phyloP scores from a whole-genome alignment of 2,888 invertebrate species.

The Hyles lineata region DNA sequence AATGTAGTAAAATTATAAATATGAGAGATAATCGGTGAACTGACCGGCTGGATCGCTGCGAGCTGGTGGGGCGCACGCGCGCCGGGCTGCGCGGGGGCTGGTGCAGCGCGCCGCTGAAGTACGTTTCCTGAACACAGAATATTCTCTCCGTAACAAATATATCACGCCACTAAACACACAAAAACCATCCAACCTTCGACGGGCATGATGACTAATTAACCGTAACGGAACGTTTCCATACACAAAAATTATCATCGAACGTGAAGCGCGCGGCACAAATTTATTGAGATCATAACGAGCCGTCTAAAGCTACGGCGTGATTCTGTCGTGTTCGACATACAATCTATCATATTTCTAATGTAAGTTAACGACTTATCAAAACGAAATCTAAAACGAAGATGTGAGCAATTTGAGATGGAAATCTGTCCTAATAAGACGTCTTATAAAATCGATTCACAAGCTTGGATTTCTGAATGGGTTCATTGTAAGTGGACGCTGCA shows the following conservation, averaged over 20 bases:
- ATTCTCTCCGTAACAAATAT: slow-evolving; percentile 8
- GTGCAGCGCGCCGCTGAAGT: slow-evolving; percentile 91
- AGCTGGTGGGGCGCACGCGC: slow-evolving; percentile 87
- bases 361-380: background rate
- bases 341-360: background rate
- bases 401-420: background rate
- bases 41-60: slow-evolving; percentile 92
- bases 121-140: slow-evolving; percentile 88
- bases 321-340: background rate
- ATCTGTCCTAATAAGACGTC: background rate
- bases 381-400: background rate
- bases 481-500: background rate
- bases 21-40: background rate
- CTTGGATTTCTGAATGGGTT: background rate
- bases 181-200: background rate
- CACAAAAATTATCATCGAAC: slow-evolving; percentile 24
- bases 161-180: background rate
- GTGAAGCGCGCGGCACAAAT: background rate
- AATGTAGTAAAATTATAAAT: background rate
- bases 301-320: background rate
- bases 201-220: slow-evolving; percentile 12
- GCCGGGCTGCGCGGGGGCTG: slow-evolving; percentile 95
- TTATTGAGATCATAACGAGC: slow-evolving; percentile 10
- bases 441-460: background rate
- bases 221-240: slow-evolving; percentile 14